Base-by-base conservation (phyloP, 2,797 vertebrate genomes). In the Oryzias dopingdopingensis region DNA sequence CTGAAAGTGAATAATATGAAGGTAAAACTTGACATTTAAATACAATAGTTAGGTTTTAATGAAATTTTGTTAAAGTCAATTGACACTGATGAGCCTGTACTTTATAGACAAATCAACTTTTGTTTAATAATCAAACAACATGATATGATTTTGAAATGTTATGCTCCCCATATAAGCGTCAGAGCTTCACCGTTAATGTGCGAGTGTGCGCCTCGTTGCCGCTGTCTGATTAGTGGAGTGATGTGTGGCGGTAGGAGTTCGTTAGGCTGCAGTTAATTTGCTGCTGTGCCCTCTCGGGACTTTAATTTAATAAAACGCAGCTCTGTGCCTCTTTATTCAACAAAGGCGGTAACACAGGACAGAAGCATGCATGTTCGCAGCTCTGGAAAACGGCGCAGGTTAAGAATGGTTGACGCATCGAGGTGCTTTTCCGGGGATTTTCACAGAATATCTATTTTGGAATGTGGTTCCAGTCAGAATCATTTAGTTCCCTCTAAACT, bases 191-290 rank as follows among this genome's bases (percentile, higher is more conserved):
- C 29, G 50, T 62, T 55, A 65, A 29, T 65, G 62, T 71, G 20
- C 61, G 49, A 22, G 49, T 37, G 44, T 63, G 66, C n/a, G 40
- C 65, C 67, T 72, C 52, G 3, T 77, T 69, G 78, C 78, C 66
- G 72, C 72, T 81, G 77, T 72, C 76, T 77, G 82, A 86, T 88
- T 87, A 88, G 68, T 59, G 63, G 70, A 73, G 75, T 84, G 82
- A 84, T 83, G 80, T 73, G 84, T 82, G 77, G 69, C 47, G 63
- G 67, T 79, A 77, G 80, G 80, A 85, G 77, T 82, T 84, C 81
- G 80, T 87, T 85, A 85, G 69, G 63, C 75, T 73, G 53, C 79
- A 83, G 79, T 84, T 82, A 61, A 87, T 84, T 83, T 86, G 74
- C 72, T 15, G 50, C 70, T 62, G 66, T 37, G 41, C 56, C 74